Evolutionary conservation across 2,113 vertebrate species (phyloP).

Genomic region (Drymodes brunneopygia): DNA sequence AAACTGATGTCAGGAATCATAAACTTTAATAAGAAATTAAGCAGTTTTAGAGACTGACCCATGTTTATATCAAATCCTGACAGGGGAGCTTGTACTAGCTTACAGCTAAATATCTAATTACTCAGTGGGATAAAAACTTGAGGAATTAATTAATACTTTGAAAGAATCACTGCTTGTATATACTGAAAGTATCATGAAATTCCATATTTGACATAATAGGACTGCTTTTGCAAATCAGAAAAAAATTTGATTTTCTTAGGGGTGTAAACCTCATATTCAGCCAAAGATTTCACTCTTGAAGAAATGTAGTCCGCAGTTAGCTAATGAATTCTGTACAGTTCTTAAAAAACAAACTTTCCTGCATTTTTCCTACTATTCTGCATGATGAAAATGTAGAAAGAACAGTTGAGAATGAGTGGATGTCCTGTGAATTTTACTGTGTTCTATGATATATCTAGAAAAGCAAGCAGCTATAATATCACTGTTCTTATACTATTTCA

Average conservation of each 20-base stretch:
- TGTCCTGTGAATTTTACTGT: background rate
- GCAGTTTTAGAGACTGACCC: background rate
- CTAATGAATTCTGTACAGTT: background rate
- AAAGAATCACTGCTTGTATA: background rate
- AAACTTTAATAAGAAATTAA: background rate
- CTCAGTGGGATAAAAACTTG: background rate
- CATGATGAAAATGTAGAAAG: background rate
- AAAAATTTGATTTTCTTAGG: background rate
- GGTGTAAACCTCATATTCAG: background rate
- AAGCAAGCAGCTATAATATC: background rate
- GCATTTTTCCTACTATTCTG: background rate
- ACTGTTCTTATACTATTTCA: background rate
- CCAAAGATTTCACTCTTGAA: background rate
- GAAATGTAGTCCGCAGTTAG: background rate
- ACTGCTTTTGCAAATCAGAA: background rate
- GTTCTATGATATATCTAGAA: background rate
- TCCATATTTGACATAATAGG: background rate
- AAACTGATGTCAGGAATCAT: background rate
- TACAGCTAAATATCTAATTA: background rate
- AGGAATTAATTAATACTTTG: background rate
- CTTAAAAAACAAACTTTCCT: background rate
- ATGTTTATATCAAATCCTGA: background rate
- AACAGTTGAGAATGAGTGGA: background rate
- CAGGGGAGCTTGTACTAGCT: background rate
- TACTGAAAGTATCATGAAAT: background rate